Conservation (phyloP, 2,113 vertebrate species). For the Labrus mixtus region DNA sequence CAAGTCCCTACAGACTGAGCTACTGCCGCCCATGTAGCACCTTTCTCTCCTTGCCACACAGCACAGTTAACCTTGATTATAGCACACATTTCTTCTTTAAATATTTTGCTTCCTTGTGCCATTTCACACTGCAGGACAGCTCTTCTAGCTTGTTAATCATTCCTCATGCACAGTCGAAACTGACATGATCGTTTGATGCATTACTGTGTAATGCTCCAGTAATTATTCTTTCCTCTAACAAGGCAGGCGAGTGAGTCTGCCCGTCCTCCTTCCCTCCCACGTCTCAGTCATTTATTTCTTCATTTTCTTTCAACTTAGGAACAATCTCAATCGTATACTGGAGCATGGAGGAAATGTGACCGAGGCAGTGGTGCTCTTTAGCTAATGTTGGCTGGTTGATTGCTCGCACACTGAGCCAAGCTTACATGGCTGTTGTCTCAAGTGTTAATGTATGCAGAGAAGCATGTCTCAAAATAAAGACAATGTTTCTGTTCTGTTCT, state of each 20-base stretch:
- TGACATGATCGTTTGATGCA: conserved; percentile 74
- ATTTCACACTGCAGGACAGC: conserved; percentile 38
- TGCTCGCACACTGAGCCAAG: conserved; percentile 11
- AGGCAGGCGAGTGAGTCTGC: conserved; percentile 66
- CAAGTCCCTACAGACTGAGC: too few relatives aligned
- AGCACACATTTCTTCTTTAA: conserved; percentile 13
- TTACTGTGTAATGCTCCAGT: conserved; percentile 67
- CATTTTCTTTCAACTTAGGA: conserved; percentile 61
- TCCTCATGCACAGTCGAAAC: conserved; percentile 57
- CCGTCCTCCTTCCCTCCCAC: conserved; percentile 53
- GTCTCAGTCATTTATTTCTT: conserved; percentile 75
- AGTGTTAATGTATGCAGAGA: conserved; percentile 4
- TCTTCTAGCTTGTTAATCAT: conserved; percentile 68
- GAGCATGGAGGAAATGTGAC: conserved; percentile 54
- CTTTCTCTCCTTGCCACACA: background rate
- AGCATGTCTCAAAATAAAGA: background rate
- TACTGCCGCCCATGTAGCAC: too few relatives aligned
- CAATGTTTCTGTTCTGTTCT: background rate
- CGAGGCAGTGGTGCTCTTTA: conserved; percentile 45
- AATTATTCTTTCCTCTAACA: conserved; percentile 80
- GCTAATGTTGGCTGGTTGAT: conserved; percentile 36
- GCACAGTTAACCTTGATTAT: background rate
- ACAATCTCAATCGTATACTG: conserved; percentile 51
- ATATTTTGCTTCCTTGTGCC: conserved; percentile 12
- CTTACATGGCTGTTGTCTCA: conserved; percentile 18